Evolutionary conservation across 2,113 vertebrate genomes (phyloP).

Genomic region (Leptosomus discolor): DNA sequence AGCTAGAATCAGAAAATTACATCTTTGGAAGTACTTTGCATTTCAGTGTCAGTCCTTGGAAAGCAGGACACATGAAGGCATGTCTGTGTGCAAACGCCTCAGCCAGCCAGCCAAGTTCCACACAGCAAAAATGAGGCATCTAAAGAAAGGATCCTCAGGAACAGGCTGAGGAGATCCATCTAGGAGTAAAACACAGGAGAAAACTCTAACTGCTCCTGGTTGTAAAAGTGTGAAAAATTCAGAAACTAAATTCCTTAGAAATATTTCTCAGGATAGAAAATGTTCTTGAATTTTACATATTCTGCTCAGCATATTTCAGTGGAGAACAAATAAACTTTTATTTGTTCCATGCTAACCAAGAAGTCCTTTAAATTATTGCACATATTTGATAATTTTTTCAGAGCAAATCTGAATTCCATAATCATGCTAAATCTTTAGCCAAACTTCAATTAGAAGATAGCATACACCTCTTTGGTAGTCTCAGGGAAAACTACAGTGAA

Average conservation of each 20-base stretch:
- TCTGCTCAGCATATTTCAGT: not conserved
- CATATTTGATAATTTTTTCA: not conserved
- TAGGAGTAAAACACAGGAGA: not conserved
- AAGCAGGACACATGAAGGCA: not conserved
- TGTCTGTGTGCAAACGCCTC: not conserved
- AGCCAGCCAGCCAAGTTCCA: not conserved
- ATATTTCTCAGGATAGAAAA: not conserved
- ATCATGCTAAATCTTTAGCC: not conserved
- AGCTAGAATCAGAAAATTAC: not conserved
- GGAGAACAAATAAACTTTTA: not conserved
- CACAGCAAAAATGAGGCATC: not conserved
- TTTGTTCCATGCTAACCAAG: not conserved
- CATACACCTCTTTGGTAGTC: not conserved
- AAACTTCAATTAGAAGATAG: not conserved
- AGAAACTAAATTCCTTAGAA: not conserved
- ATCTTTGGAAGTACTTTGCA: not conserved
- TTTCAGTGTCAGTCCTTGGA: not conserved
- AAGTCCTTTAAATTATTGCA: not conserved
- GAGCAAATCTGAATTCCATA: not conserved
- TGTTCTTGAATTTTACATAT: not conserved
- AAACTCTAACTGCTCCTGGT: not conserved
- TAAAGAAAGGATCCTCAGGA: not conserved
- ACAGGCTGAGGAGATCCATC: not conserved
- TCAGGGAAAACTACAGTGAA: not conserved
- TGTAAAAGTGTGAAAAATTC: not conserved